Evolutionary conservation across 1,140 invertebrate species (phyloP), one percentile per base, ranked within the genome.

Genomic region (Micrasema longulum): DNA sequence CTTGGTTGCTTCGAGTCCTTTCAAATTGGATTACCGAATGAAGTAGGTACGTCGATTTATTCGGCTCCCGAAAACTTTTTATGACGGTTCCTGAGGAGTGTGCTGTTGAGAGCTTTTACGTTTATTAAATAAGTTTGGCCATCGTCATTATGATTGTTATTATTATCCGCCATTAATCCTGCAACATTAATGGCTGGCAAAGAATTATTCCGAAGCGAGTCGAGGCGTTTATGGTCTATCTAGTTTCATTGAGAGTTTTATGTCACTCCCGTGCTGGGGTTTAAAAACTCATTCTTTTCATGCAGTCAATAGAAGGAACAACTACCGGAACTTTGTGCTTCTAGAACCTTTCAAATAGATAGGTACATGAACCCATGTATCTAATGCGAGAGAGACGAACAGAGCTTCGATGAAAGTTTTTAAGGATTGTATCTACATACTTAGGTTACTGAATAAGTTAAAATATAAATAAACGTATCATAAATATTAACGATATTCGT

Each of bases 121-220:
- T 73, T 76, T 76, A 76, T 76, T 76, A 76, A 76, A 76, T 71
- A 76, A 76, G 74, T 76, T 76, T 57, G 48, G 45, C 69, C 71
- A 71, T 64, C 55, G 38, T 60, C 55, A 60, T 60, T 60, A 60
- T 60, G 14, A 41, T 22, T 41, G 55, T 60, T 60, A 60, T 60
- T 60, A 60, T 75, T 70, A 76, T 76, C 62, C 70, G 53, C 74
- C 71, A 76, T 76, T 73, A 76, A 71, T 70, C 71, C 50, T 38
- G 36, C 52, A 43, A 52, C 60, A 68, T 67, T 76, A 70, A 73
- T 71, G 74, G 69, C 45, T 22, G 47, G 16, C 26, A 12, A 65
- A 75, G 74, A 76, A 76, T 73, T 76, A 31, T 31, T 31, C 35
- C 31, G 73, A 55, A 36, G 55, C 63, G 50, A 66, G 50, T 70